phyloP scores from a whole-genome alignment of 2,888 invertebrate genomes.

The Tetragnatha montana region DNA sequence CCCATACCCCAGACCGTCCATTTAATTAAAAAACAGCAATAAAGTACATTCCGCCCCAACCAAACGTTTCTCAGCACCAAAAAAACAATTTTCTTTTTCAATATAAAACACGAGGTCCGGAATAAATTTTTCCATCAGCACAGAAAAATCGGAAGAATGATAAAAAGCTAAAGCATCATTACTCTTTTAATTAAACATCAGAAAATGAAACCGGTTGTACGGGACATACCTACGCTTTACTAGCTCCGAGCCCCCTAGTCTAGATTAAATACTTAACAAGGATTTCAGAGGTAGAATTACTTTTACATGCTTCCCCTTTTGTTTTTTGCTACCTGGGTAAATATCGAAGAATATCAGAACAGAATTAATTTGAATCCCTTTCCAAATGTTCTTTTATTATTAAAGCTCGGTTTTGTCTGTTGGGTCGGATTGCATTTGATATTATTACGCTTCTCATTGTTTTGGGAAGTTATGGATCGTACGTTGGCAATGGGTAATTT shows the following conservation, averaged over 20 bases:
- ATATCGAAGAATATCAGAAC: background rate
- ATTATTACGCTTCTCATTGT: background rate
- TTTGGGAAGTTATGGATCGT: background rate
- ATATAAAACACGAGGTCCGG: background rate
- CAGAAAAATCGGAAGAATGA: background rate
- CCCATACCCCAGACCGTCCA: background rate
- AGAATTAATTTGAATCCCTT: background rate
- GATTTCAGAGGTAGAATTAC: background rate
- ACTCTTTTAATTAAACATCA: slow-evolving; percentile 27
- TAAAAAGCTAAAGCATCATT: slow-evolving; percentile 5
- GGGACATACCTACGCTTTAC: background rate
- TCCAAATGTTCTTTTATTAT: background rate
- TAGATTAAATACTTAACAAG: background rate
- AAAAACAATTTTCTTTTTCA: background rate
- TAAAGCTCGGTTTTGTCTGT: background rate
- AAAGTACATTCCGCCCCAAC: background rate
- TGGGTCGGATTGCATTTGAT: background rate
- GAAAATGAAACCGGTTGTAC: background rate
- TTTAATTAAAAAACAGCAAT: background rate
- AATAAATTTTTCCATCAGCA: background rate
- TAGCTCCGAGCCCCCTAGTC: background rate
- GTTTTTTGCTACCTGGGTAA: background rate
- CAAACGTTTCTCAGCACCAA: background rate
- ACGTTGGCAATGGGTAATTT: background rate
- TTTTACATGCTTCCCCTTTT: background rate